These are phyloP conservation scores for Physella acuta DNA, from an alignment of 1,140 invertebrate genomes.

Conservation along the genomic window DNA sequence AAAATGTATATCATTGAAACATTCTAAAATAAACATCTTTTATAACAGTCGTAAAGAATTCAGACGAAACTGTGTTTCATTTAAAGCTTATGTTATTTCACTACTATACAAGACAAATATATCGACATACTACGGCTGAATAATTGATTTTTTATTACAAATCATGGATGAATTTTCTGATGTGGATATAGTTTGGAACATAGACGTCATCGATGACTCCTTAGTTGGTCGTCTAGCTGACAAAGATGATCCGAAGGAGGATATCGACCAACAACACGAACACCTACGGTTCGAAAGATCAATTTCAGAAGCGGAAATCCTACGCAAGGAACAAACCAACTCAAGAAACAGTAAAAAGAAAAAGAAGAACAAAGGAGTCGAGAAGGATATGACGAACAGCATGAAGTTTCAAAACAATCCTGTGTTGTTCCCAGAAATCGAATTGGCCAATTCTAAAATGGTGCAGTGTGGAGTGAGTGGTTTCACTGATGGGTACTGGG, in stretches of 20 bases:
- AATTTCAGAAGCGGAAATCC: neutral
- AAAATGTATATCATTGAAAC: too few relatives aligned
- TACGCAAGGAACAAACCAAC: too few relatives aligned
- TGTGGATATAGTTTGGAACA: neutral
- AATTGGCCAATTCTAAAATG: neutral
- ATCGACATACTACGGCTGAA: too few relatives aligned
- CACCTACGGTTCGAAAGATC: neutral
- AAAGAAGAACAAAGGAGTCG: too few relatives aligned
- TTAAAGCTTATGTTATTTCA: too few relatives aligned
- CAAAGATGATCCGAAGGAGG: neutral
- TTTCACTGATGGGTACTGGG: neutral
- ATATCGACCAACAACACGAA: neutral
- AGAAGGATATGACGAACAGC: neutral
- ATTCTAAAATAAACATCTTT: too few relatives aligned
- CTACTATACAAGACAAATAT: too few relatives aligned
- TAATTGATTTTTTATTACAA: too few relatives aligned
- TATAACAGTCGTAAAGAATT: too few relatives aligned
- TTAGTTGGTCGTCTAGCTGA: neutral
- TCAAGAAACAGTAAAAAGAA: neutral
- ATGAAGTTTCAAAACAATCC: neutral
- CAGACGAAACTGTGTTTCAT: too few relatives aligned
- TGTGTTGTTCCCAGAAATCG: neutral
- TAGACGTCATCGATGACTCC: neutral
- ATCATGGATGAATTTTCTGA: too few relatives aligned
- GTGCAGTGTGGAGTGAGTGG: constrained; percentile 10